These are phyloP conservation scores for Sakesphorus luctuosus DNA, from an alignment of 2,113 vertebrate genomes.

Conservation along the genomic window DNA sequence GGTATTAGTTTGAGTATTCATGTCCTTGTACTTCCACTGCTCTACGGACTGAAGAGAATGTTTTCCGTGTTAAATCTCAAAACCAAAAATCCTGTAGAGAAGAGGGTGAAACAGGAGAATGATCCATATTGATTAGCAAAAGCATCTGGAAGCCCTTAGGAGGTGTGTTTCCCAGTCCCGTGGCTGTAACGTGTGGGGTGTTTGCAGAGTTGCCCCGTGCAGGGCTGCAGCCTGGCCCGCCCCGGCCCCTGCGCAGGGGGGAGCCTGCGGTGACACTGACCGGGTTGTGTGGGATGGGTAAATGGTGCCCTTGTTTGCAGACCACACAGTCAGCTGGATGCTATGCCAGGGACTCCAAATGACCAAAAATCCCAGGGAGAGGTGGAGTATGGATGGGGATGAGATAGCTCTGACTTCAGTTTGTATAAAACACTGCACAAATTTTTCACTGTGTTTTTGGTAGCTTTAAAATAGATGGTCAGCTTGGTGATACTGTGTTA, in stretches of 20 bases:
- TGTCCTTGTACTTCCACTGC: not conserved
- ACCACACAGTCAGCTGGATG: not conserved
- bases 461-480: not conserved
- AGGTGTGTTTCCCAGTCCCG: not conserved
- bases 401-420: not conserved
- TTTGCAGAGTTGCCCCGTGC: not conserved
- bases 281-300: not conserved
- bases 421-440: not conserved
- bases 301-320: not conserved
- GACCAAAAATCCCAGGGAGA: not conserved
- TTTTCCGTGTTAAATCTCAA: not conserved
- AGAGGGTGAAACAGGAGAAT: not conserved
- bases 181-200: not conserved
- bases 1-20: not conserved
- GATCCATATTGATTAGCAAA: not conserved
- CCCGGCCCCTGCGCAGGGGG: not conserved
- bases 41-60: not conserved
- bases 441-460: not conserved
- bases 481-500: not conserved
- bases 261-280: rapidly evolving
- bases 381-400: not conserved
- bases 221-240: not conserved
- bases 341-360: not conserved
- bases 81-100: not conserved
- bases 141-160: not conserved